A percentile compares a stretch with the other conserved stretches of the same genome.
These are phyloP conservation scores for Helogale parvula DNA, from an alignment of 2,113 vertebrate species.

Conservation along the genomic window DNA sequence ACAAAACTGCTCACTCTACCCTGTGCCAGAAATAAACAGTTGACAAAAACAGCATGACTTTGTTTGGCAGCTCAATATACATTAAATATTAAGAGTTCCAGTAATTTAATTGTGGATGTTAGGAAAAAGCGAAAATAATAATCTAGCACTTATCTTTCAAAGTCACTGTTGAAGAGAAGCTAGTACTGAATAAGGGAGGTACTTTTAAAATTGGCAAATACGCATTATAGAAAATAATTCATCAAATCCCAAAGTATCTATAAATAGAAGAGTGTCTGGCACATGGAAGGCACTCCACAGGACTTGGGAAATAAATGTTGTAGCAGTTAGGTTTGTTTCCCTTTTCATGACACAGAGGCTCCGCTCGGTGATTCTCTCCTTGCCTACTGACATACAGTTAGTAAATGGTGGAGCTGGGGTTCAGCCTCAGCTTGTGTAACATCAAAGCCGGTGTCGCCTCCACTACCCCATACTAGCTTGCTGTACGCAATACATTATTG, in stretches of 20 bases:
- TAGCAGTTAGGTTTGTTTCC: background rate
- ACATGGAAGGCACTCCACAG: background rate
- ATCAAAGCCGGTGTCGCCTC: background rate
- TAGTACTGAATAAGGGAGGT: background rate
- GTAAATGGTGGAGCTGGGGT: background rate
- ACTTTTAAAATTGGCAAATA: background rate
- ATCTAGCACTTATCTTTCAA: background rate
- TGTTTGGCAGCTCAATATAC: background rate
- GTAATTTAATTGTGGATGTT: background rate
- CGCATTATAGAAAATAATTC: background rate
- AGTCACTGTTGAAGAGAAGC: background rate
- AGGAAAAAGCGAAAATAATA: background rate
- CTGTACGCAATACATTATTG: background rate
- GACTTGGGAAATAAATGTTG: background rate
- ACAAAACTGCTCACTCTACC: background rate
- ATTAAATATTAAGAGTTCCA: background rate
- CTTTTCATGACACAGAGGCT: background rate
- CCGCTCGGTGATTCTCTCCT: background rate
- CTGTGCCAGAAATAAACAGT: background rate
- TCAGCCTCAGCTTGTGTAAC: background rate
- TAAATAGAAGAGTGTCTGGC: background rate
- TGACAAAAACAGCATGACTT: background rate
- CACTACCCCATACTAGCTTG: background rate
- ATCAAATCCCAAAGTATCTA: background rate
- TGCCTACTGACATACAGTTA: background rate